phyloP scores from a whole-genome alignment of 2,797 vertebrate genomes.

The Cyclura pinguis region DNA sequence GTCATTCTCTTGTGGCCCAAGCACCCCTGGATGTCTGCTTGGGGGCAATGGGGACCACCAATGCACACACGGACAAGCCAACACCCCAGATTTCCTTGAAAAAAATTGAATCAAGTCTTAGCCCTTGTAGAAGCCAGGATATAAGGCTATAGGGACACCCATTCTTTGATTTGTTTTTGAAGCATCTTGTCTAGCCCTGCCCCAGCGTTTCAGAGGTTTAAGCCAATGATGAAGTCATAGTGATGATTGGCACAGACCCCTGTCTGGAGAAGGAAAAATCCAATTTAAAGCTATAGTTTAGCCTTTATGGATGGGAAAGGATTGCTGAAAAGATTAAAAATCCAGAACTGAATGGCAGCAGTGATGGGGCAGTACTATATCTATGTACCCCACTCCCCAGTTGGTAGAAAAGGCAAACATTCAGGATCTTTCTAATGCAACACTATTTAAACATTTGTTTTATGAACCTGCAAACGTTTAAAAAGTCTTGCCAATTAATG shows the following conservation, averaged over 20 bases:
- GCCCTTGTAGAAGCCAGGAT: not conserved
- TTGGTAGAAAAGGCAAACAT: too few relatives aligned
- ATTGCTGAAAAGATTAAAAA: not conserved
- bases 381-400: too few relatives aligned
- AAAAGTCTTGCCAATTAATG: too few relatives aligned
- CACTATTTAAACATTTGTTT: too few relatives aligned
- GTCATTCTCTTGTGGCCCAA: not conserved
- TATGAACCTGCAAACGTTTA: too few relatives aligned
- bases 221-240: not conserved
- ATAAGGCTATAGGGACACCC: not conserved
- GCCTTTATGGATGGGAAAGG: not conserved
- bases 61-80: too few relatives aligned
- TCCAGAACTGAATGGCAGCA: not conserved
- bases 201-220: not conserved
- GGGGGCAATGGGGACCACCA: too few relatives aligned
- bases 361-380: too few relatives aligned
- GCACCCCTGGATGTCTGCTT: too few relatives aligned
- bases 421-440: too few relatives aligned
- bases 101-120: not conserved
- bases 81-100: not conserved
- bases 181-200: not conserved
- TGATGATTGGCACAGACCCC: not conserved
- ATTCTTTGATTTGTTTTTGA: not conserved
- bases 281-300: not conserved
- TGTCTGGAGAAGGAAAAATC: not conserved